phyloP scores from a whole-genome alignment of 2,113 vertebrate species.

The Pimephales promelas region DNA sequence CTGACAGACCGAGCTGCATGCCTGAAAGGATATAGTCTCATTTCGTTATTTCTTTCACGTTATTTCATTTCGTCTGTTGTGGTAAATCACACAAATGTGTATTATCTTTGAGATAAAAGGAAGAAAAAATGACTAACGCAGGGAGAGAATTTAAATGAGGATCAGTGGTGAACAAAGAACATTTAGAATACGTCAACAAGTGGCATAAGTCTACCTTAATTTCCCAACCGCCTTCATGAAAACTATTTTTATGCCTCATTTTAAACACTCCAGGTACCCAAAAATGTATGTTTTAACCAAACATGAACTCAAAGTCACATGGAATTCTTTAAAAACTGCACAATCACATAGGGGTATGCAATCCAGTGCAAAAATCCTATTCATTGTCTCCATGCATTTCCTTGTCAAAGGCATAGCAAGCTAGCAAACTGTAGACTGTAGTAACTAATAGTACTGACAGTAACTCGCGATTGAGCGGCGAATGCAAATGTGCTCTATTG shows the following conservation, averaged over 20 bases:
- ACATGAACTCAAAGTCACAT: not conserved
- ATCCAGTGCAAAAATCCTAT: not conserved
- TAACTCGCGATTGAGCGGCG: no score
- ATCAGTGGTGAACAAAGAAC: not conserved
- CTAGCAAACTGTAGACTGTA: no score
- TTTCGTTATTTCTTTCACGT: not conserved
- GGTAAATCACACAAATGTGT: constrained; percentile 36
- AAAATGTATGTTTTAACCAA: not conserved
- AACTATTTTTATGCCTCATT: not conserved
- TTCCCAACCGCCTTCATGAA: not conserved
- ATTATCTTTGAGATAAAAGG: constrained; percentile 25
- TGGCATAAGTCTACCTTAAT: not conserved
- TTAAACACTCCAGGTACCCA: not conserved
- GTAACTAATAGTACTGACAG: no score
- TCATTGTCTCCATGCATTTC: no score
- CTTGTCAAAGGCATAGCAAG: no score
- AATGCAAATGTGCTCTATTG: no score
- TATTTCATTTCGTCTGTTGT: constrained; percentile 9
- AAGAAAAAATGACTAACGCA: not conserved
- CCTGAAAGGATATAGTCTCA: not conserved
- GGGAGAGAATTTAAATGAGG: constrained; percentile 26
- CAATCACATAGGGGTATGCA: not conserved
- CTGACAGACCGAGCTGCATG: not conserved
- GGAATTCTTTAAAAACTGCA: not conserved
- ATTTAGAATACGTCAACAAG: not conserved